Percentiles rank a stretch among this genome's conserved stretches.
These are phyloP conservation scores for Gymnopithys bicolor DNA, from an alignment of 2,797 vertebrate species.

Conservation along the genomic window DNA sequence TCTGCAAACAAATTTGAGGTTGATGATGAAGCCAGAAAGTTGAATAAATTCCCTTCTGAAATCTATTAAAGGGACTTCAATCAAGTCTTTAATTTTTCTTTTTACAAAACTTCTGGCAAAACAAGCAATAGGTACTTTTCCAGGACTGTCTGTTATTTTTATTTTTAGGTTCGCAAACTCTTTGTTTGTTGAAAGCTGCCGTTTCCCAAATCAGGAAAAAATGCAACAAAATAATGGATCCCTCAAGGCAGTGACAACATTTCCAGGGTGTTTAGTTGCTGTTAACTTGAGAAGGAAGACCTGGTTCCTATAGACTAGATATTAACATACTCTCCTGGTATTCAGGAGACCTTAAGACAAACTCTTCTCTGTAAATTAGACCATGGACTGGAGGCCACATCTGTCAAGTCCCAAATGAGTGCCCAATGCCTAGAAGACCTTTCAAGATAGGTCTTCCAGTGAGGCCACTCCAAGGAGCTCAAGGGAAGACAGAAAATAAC, in stretches of 20 bases:
- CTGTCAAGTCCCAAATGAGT: not conserved
- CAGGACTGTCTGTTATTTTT: not conserved
- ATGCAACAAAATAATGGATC: not conserved
- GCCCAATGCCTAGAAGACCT: not conserved
- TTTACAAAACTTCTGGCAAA: not conserved
- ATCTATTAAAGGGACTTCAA: not conserved
- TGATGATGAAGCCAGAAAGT: not conserved
- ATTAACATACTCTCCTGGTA: not conserved
- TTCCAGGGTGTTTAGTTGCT: not conserved
- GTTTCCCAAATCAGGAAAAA: not conserved
- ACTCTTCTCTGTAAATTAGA: not conserved
- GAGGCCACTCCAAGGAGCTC: not conserved
- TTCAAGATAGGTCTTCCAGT: not conserved
- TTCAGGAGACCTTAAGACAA: not conserved
- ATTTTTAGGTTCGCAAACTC: not conserved
- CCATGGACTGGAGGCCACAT: not conserved
- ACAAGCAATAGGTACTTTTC: not conserved
- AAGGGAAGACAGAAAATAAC: not conserved
- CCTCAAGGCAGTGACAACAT: not conserved
- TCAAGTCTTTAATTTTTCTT: not conserved
- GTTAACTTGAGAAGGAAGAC: not conserved
- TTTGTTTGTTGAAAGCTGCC: not conserved
- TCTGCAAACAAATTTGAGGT: not conserved
- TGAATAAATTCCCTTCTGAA: not conserved
- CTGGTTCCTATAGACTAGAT: not conserved